Evolutionary conservation across 2,797 vertebrate species (phyloP).

Genomic region (Cryptoblepharus egeriae): DNA sequence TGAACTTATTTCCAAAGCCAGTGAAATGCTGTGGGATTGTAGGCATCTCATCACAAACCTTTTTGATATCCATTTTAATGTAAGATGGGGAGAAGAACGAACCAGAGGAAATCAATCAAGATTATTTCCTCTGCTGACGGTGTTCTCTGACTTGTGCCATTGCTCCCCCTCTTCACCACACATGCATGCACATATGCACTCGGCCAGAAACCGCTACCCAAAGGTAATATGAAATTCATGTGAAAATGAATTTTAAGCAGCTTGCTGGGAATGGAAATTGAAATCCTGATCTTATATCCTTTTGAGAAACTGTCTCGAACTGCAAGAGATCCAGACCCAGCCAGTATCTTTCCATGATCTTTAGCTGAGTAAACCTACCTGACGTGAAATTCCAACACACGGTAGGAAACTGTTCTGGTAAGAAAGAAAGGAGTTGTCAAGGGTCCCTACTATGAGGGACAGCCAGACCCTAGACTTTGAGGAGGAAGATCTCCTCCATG

Average conservation of each 20-base stretch:
- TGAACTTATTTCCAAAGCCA: no score
- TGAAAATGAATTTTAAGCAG: background rate
- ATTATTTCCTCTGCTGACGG: background rate
- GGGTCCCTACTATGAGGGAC: background rate
- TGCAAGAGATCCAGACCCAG: background rate
- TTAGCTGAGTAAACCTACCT: background rate
- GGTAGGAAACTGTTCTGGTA: background rate
- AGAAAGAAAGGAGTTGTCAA: background rate
- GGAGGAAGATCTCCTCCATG: background rate
- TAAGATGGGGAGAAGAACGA: background rate
- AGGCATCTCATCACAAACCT: no score
- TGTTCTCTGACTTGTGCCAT: background rate
- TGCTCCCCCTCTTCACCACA: background rate
- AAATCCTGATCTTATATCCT: no score
- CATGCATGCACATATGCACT: background rate
- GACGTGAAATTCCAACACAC: background rate
- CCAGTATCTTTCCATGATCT: background rate
- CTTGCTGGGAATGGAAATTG: no score
- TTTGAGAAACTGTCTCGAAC: background rate
- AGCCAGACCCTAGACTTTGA: no score
- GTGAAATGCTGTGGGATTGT: no score
- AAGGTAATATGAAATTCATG: background rate
- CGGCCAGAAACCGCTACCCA: no score
- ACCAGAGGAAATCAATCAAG: background rate
- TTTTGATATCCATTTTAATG: background rate